Base-by-base conservation (phyloP, 2,113 vertebrate genomes). In the Solenodon paradoxus region DNA sequence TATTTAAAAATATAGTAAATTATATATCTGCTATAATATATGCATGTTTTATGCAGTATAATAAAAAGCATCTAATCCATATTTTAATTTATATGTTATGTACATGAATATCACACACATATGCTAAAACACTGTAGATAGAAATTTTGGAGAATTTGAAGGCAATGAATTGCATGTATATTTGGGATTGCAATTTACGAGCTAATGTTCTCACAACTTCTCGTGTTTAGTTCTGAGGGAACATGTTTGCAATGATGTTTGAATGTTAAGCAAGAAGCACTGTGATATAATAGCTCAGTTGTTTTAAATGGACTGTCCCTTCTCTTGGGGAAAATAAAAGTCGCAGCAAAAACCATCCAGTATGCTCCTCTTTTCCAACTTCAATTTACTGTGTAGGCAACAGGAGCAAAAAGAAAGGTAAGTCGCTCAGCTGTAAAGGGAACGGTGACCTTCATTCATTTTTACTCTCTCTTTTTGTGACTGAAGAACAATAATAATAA, bases 401-500 rank as follows among this genome's bases (percentile, higher is more conserved):
- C 47, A 88, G 86, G 85, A 91, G 74, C 90, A 83, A 83, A 96
- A 95, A 71, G 88, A 90, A 85, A 69, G 57, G 78, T 49, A 90
- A 95, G 95, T 68, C 53, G 69, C 93, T 96, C 92, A 85, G 63
- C 90, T 86, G 57, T 85, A 96, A 97, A 96, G 96, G 94, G 51
- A 90, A 88, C 0, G 2, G 92, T 96, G 95, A 96, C 96, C 96
- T 97, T 97, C 97, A 94, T 88, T 85, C 90, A 86, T 74, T 96
- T 96, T 85, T 55, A 74, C 87, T 87, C 72, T 92, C 83, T 84
- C 38, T 63, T 40, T 45, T 71, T 55, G 79, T 96, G 96, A 86
- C 92, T 28, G 74, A 92, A 69, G 61, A 90, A 95, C 81, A 96
- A 75, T 85, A 95, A 87, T 90, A 97, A 97, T 97, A 96, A 96